Base-by-base conservation (phyloP, 2,888 invertebrate genomes). In the Eumerus sabulonum region DNA sequence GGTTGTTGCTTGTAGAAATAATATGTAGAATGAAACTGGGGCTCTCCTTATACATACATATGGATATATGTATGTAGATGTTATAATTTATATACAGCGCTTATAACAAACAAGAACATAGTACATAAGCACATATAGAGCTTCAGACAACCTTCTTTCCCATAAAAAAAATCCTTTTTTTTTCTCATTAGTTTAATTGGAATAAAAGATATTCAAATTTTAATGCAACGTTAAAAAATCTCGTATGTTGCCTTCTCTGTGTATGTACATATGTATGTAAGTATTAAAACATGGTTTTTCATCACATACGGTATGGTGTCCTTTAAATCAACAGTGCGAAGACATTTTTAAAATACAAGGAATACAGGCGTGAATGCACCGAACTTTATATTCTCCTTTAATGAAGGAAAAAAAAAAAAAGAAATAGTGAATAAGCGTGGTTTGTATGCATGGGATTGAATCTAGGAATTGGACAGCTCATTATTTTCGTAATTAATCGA, bases 141-240 rank as follows among this genome's bases (percentile, higher is more conserved):
- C n/a, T n/a, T 27, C 7, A 27, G 27, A 4, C 3, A 27, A 27
- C 7, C 7, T 27, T 27, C 7, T 27, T 27, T 27, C 27, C 7
- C 7, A 2, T 27, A 7, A 4, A 27, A 27, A 27, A 4, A 27
- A 27, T 57, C 50, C 35, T 35, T 19, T 60, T 67, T 64, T 64
- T 9, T 47, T n/a, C 44, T 38, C 51, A n/a, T 40, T 19, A 35
- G 38, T 54, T 1, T 12, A 11, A 57, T 45, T 40, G 27, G 7
- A 7, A 4, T 4, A 57, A 72, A 57, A 19, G 18, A 53, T 45
- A 50, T 66, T 60, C 38, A 72, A 45, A 66, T 76, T 72, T 77
- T 77, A 77, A 77, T 77, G 72, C 72, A 56, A 66, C 66, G 51
- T 62, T 62, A 57, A 47, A 53, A 66, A 56, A 66, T 57, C 19